phyloP scores from a whole-genome alignment of 30 jellyfish, hydroid and myxozoan species.

The Clytia hemisphaerica region DNA sequence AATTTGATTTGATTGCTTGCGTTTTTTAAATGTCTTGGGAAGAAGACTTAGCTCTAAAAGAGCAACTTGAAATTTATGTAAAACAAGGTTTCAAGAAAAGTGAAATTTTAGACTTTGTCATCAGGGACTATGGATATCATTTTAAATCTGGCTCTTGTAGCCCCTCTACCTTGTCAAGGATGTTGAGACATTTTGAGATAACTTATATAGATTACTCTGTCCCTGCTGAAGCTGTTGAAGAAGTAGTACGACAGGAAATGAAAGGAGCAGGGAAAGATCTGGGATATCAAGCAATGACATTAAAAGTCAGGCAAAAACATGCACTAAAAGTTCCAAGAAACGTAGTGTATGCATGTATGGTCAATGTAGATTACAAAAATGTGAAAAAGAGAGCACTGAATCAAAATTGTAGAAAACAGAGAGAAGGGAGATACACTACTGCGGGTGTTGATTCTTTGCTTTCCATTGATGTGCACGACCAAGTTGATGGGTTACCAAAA shows the following conservation, averaged over 20 bases:
- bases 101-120: too few relatives aligned
- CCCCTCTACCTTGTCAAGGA: too few relatives aligned
- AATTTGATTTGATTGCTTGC: too few relatives aligned
- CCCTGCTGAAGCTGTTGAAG: not conserved
- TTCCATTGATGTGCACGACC: conserved; percentile 56
- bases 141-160: too few relatives aligned
- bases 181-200: not conserved
- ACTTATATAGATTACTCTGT: not conserved
- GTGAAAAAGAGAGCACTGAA: not conserved
- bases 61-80: too few relatives aligned
- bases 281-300: not conserved
- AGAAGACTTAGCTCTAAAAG: too few relatives aligned
- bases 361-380: not conserved
- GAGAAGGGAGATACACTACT: conserved; percentile 24
- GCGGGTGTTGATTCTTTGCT: conserved; percentile 25
- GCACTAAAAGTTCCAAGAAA: not conserved
- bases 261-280: not conserved
- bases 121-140: too few relatives aligned
- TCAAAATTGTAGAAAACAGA: not conserved
- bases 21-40: too few relatives aligned
- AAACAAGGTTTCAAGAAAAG: too few relatives aligned
- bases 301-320: not conserved
- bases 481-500: conserved; percentile 59
- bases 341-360: not conserved
- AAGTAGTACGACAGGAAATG: not conserved